These are phyloP conservation scores for Emmelina monodactyla DNA, from an alignment of 2,888 invertebrate genomes.

Conservation along the genomic window DNA sequence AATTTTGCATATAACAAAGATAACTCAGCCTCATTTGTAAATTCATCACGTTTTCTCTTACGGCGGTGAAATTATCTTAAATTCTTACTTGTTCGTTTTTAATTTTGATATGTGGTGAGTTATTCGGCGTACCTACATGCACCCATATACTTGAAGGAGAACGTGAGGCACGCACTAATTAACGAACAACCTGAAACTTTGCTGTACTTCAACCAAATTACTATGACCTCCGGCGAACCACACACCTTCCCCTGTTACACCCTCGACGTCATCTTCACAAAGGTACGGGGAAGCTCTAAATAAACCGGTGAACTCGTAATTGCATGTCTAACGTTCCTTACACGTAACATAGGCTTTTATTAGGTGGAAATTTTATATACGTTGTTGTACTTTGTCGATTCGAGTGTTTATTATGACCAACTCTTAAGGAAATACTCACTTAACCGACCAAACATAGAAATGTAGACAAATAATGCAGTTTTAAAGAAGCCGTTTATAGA, in stretches of 20 bases:
- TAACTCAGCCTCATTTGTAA: no score
- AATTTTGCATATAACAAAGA: no score
- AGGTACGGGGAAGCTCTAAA: constrained; percentile 34
- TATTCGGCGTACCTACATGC: no score
- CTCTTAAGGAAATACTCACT: neutral
- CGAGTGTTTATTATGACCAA: constrained; percentile 29
- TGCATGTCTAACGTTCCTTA: constrained; percentile 60
- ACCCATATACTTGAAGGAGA: constrained; percentile 44
- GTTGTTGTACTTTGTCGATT: constrained; percentile 31
- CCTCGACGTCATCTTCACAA: constrained; percentile 23
- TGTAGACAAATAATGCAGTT: no score
- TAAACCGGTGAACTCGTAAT: constrained; percentile 47
- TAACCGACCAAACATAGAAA: neutral
- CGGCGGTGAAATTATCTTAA: no score
- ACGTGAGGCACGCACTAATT: constrained; percentile 62
- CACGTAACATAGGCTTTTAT: constrained; percentile 62
- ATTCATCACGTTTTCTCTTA: no score
- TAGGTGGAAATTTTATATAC: constrained; percentile 63
- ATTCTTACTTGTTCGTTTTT: no score
- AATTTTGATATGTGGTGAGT: no score
- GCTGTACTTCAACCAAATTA: constrained; percentile 37
- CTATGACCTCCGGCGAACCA: constrained; percentile 34
- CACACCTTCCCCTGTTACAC: constrained; percentile 32
- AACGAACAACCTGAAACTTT: constrained; percentile 62
- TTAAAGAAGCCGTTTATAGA: no score